Conservation (phyloP, 2,888 invertebrate genomes). For the Pachycephus smyrnensis region DNA sequence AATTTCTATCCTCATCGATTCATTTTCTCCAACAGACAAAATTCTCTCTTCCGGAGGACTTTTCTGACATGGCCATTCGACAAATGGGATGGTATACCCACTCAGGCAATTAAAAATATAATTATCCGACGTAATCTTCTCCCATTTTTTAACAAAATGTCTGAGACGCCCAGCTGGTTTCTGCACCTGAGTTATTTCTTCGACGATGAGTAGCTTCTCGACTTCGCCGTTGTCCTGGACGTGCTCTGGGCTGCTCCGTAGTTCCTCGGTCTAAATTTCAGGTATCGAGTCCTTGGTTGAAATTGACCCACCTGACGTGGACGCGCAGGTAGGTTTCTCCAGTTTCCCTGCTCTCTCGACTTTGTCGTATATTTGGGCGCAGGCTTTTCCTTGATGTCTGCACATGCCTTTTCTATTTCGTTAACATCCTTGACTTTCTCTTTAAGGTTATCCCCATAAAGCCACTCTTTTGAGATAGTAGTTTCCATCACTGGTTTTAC, state of each 20-base stretch:
- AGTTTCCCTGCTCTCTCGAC: conserved; percentile 27
- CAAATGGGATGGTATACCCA: conserved; percentile 26
- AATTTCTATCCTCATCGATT: conserved; percentile 11
- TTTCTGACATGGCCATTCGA: background rate
- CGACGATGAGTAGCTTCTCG: conserved; percentile 21
- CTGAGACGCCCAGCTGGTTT: conserved; percentile 15
- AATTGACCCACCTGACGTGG: conserved; percentile 13
- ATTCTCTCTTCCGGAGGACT: conserved; percentile 8
- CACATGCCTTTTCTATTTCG: conserved; percentile 28
- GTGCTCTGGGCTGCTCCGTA: background rate
- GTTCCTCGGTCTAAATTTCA: conserved; percentile 19
- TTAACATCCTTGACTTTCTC: conserved; percentile 33
- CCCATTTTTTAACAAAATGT: conserved; percentile 19
- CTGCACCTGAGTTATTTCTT: conserved; percentile 22
- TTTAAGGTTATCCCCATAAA: conserved; percentile 28
- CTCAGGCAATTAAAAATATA: conserved; percentile 17
- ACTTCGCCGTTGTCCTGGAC: conserved; percentile 3
- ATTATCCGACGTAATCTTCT: conserved; percentile 20
- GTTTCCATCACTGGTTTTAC: conserved; percentile 18
- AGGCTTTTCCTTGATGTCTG: conserved; percentile 25
- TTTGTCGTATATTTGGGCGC: conserved; percentile 10
- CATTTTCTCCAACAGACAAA: background rate
- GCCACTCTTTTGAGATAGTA: conserved; percentile 23
- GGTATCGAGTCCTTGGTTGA: conserved; percentile 11
- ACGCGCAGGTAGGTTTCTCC: conserved; percentile 22